A percentile compares a stretch with the other conserved stretches of the same genome.
phyloP scores from a whole-genome alignment of 2,888 invertebrate genomes.

The Hoplodrina blanda region DNA sequence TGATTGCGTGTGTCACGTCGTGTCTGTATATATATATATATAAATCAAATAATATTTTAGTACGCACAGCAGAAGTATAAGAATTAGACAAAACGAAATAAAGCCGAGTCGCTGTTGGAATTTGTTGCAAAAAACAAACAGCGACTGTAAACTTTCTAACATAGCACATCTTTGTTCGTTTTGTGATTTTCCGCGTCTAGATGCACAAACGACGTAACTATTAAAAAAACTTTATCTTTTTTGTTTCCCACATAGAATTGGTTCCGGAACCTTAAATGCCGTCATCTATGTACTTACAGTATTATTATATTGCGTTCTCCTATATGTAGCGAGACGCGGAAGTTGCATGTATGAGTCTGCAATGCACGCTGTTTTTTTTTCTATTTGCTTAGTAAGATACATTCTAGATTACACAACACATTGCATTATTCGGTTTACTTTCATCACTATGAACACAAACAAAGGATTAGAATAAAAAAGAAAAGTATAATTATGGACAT shows the following conservation, averaged over 20 bases:
- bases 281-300: slow-evolving; percentile 1
- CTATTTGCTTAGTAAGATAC: slow-evolving; percentile 39
- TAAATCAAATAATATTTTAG: slow-evolving; percentile 25
- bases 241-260: slow-evolving; percentile 42
- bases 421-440: slow-evolving; percentile 39
- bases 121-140: slow-evolving; percentile 55
- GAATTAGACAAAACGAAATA: slow-evolving; percentile 47
- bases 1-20: slow-evolving; percentile 28
- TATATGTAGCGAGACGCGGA: slow-evolving; percentile 46
- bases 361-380: slow-evolving; percentile 30
- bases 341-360: slow-evolving; percentile 42
- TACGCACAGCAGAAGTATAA: slow-evolving; percentile 28
- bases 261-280: slow-evolving; percentile 42
- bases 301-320: slow-evolving; percentile 32
- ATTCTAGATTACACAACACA: slow-evolving; percentile 49
- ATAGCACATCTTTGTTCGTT: slow-evolving; percentile 62
- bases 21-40: slow-evolving; percentile 9
- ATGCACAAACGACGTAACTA: slow-evolving; percentile 45
- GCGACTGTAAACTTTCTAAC: slow-evolving; percentile 63
- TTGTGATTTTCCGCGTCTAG: slow-evolving; percentile 57
- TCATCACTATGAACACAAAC: slow-evolving; percentile 23
- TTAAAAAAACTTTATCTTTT: slow-evolving; percentile 13
- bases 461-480: background rate
- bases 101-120: slow-evolving; percentile 29
- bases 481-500: background rate